Base-by-base conservation (phyloP, 1,140 invertebrate species). In the Stratiolaelaps scimitus region DNA sequence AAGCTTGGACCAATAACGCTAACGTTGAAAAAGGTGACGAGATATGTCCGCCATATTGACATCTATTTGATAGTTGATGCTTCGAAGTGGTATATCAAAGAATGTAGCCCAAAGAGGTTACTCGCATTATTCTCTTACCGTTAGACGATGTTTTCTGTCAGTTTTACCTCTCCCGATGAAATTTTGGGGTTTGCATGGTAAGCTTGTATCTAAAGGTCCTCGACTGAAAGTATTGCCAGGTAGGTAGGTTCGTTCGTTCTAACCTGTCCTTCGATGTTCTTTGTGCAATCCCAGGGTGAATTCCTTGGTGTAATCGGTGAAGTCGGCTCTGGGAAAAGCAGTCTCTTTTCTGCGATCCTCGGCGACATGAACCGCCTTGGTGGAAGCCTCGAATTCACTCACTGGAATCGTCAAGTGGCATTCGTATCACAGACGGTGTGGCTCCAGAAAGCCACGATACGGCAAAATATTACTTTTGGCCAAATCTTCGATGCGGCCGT, bases 391-490 rank as follows among this genome's bases (percentile, higher is more conserved):
- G 46, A 56, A 34, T 66, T 65, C 28, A 23, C 64, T 70, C 28
- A 65, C 56, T 46, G 30, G 28, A 17, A 29, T 19, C 2, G 2
- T 69, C 80, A 88, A 69, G 84, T 95, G 74, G 92, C 85, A 19
- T 88, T 87, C 73, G 89, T 92, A 0, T 81, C 85, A 17, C 94
- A 98, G 78, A 85, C 85, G 68, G 81, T 90, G 7, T 98, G 93
- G 93, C 77, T 98, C 45, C 85, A 92, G 72, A 81, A 89, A 66
- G 88, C 86, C 34, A 89, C 89, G 0, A 84, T 98, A 29, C 80
- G 84, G 47, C 88, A 93, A 34, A 98, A 98, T 73, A 94, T 98
- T 72, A 75, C 95, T 4, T 96, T 95, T 78, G 92, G 91, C 0
- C 84, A 83, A 72, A 75, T 81, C 1, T 91, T 85, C 70, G 84